phyloP scores from a whole-genome alignment of 1,140 invertebrate species.

The Euschistus heros region DNA sequence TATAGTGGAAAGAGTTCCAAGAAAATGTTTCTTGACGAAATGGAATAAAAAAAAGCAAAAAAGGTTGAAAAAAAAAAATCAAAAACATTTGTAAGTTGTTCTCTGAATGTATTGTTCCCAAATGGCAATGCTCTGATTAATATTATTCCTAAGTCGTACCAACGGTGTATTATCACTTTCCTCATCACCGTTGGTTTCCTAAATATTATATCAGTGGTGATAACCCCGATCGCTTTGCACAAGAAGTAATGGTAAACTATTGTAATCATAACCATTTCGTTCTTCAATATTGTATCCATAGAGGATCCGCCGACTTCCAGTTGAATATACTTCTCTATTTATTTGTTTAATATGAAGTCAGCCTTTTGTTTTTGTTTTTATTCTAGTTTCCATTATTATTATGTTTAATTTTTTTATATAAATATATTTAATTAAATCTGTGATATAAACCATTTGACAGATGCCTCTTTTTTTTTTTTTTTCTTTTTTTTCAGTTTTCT shows the following conservation, averaged over 20 bases:
- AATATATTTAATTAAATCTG: neutral
- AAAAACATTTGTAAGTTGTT: neutral
- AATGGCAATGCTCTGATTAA: neutral
- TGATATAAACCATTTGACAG: no score
- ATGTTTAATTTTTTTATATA: neutral
- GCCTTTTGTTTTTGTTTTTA: neutral
- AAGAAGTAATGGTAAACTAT: constrained; percentile 1
- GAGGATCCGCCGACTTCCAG: no score
- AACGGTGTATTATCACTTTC: neutral
- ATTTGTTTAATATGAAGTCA: neutral
- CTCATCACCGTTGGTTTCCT: neutral
- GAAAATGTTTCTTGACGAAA: neutral
- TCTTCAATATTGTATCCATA: neutral
- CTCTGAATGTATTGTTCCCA: no score
- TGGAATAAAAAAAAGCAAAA: neutral
- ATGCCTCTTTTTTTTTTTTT: no score
- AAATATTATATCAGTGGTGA: constrained; percentile 1
- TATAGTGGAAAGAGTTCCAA: neutral
- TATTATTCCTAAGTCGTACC: neutral
- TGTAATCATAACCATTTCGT: constrained; percentile 3
- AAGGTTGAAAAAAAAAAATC: neutral
- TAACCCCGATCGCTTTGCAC: neutral
- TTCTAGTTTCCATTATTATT: neutral
- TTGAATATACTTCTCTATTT: neutral
- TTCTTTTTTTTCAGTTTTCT: no score